Percentiles rank a stretch among this genome's conserved stretches.
These are phyloP conservation scores for Asbolus verrucosus DNA, from an alignment of 1,140 invertebrate genomes.

Conservation along the genomic window DNA sequence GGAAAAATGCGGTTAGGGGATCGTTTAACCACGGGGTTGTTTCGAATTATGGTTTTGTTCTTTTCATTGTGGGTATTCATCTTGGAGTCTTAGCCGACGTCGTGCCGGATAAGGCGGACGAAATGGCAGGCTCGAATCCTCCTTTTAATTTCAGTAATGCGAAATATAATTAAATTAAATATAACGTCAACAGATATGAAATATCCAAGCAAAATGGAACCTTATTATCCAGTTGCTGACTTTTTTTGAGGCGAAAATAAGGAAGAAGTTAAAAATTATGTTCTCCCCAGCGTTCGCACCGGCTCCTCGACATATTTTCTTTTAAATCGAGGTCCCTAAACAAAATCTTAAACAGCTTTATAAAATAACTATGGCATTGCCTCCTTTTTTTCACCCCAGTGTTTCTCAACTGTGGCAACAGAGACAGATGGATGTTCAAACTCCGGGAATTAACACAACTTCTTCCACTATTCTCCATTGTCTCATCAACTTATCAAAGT, in stretches of 20 bases:
- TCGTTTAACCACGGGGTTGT: background rate
- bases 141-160: too few species aligned
- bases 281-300: background rate
- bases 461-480: constrained; percentile 16
- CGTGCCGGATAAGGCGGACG: background rate
- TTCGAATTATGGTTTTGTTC: constrained; percentile 13
- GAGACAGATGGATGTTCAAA: constrained; percentile 7
- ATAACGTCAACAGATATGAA: too few species aligned
- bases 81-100: background rate
- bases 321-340: constrained; percentile 4
- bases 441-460: constrained; percentile 19
- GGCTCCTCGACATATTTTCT: constrained; percentile 4
- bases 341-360: constrained; percentile 7
- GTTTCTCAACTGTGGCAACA: too few species aligned
- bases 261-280: background rate
- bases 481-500: constrained; percentile 36
- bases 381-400: background rate
- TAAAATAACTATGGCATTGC: constrained; percentile 19
- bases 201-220: too few species aligned
- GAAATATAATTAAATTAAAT: too few species aligned
- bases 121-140: too few species aligned
- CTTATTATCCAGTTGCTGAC: too few species aligned
- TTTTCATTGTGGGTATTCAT: constrained; percentile 14
- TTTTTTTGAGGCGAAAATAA: too few species aligned
- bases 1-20: background rate